A percentile compares a stretch with the other conserved stretches of the same genome.
Conservation (phyloP, 2,113 vertebrate genomes). For the Dasyornis broadbenti region DNA sequence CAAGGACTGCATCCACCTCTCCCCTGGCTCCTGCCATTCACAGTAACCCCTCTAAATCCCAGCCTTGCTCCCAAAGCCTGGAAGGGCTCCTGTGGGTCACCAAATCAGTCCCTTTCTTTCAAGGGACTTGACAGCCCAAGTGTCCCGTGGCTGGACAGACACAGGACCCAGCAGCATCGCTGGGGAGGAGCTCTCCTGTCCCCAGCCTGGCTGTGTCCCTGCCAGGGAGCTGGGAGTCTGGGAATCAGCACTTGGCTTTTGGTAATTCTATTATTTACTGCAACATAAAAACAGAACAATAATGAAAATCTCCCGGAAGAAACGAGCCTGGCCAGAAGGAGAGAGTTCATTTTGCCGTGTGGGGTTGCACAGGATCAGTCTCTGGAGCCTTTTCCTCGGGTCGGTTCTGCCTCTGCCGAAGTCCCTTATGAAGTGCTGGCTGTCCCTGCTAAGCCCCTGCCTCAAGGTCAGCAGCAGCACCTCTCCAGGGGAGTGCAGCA, state of each 20-base stretch:
- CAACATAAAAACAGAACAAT: not conserved
- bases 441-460: not conserved
- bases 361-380: not conserved
- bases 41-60: not conserved
- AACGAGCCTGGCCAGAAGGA: not conserved
- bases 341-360: not conserved
- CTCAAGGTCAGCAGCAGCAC: not conserved
- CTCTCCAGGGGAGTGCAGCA: not conserved
- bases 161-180: not conserved
- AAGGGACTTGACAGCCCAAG: not conserved
- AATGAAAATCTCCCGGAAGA: not conserved
- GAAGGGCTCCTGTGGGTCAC: not conserved
- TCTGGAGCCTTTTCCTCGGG: not conserved
- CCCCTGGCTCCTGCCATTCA: not conserved
- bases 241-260: not conserved
- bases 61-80: not conserved
- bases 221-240: not conserved
- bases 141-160: rapidly evolving
- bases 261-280: conserved; percentile 11
- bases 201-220: not conserved
- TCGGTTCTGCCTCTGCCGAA: not conserved
- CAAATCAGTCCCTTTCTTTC: not conserved
- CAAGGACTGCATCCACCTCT: not conserved
- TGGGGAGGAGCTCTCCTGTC: not conserved
- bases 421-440: not conserved